These are phyloP conservation scores for Nerophis ophidion DNA, from an alignment of 2,113 vertebrate genomes.

Conservation along the genomic window DNA sequence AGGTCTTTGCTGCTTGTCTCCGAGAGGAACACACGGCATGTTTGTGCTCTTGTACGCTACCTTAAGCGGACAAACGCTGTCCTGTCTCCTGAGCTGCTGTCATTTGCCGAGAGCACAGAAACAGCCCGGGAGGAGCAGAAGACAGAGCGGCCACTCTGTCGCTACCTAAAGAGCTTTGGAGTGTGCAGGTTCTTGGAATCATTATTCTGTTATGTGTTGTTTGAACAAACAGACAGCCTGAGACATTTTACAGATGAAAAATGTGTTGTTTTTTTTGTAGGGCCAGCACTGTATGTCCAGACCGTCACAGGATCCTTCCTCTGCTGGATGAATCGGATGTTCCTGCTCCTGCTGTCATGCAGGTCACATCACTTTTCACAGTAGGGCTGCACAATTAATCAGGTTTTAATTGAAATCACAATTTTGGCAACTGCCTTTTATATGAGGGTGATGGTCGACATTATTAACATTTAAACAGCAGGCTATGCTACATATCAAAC, in stretches of 20 bases:
- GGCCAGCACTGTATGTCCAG: constrained; percentile 52
- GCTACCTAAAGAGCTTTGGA: constrained; percentile 80
- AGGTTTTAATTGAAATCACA: too few relatives aligned
- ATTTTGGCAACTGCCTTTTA: too few relatives aligned
- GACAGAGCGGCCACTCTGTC: constrained; percentile 71
- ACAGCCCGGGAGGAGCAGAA: constrained; percentile 73
- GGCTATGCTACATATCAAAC: too few relatives aligned
- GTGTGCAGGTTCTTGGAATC: constrained; percentile 77
- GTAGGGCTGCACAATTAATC: too few relatives aligned
- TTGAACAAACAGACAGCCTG: background rate
- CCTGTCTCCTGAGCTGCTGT: constrained; percentile 73
- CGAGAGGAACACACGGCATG: constrained; percentile 63
- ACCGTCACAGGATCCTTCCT: constrained; percentile 59
- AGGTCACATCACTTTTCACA: constrained; percentile 34
- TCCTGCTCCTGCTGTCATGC: constrained; percentile 48
- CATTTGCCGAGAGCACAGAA: constrained; percentile 64
- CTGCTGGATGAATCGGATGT: constrained; percentile 53
- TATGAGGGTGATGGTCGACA: too few relatives aligned
- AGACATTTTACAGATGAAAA: background rate
- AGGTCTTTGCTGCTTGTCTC: constrained; percentile 82
- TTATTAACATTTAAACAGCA: too few relatives aligned
- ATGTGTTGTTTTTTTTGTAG: constrained; percentile 34
- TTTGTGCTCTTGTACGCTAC: constrained; percentile 69
- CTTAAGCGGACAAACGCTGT: constrained; percentile 66
- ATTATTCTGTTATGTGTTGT: background rate